A percentile compares a stretch with the other conserved stretches of the same genome.
These are phyloP conservation scores for Slavum lentiscoides DNA, from an alignment of 2,888 invertebrate genomes.

Conservation along the genomic window DNA sequence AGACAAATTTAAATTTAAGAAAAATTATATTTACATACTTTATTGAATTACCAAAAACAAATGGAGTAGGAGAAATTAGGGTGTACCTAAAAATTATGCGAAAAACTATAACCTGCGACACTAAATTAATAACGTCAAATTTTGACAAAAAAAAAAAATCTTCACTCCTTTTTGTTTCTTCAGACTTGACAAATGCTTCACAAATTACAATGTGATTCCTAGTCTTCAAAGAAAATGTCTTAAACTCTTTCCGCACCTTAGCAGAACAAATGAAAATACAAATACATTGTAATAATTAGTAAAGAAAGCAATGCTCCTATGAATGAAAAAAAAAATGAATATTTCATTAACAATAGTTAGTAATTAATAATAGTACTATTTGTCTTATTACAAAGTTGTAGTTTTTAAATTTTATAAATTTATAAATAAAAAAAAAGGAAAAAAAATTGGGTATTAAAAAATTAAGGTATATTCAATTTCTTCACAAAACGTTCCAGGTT, in stretches of 20 bases:
- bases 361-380: slow-evolving; percentile 15
- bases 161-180: slow-evolving; percentile 26
- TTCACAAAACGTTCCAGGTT: slow-evolving; percentile 39
- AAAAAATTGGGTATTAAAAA: slow-evolving; percentile 26
- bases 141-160: slow-evolving; percentile 25
- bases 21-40: slow-evolving; percentile 41
- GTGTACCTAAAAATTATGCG: slow-evolving; percentile 24
- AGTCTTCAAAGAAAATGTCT: slow-evolving; percentile 53
- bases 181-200: slow-evolving; percentile 48
- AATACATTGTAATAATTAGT: slow-evolving; percentile 48
- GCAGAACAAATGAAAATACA: slow-evolving; percentile 52
- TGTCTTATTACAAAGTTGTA: slow-evolving; percentile 44
- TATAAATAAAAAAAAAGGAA: slow-evolving; percentile 32
- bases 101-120: slow-evolving; percentile 36
- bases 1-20: slow-evolving; percentile 29
- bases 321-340: slow-evolving; percentile 20
- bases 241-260: slow-evolving; percentile 47
- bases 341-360: neutral
- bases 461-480: slow-evolving; percentile 32
- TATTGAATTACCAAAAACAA: slow-evolving; percentile 32
- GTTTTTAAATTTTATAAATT: neutral
- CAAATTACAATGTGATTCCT: slow-evolving; percentile 43
- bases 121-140: slow-evolving; percentile 40
- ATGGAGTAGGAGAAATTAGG: slow-evolving; percentile 17
- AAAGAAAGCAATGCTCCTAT: slow-evolving; percentile 36